Conservation (phyloP, 2,888 invertebrate species). For the Cephus spinipes region DNA sequence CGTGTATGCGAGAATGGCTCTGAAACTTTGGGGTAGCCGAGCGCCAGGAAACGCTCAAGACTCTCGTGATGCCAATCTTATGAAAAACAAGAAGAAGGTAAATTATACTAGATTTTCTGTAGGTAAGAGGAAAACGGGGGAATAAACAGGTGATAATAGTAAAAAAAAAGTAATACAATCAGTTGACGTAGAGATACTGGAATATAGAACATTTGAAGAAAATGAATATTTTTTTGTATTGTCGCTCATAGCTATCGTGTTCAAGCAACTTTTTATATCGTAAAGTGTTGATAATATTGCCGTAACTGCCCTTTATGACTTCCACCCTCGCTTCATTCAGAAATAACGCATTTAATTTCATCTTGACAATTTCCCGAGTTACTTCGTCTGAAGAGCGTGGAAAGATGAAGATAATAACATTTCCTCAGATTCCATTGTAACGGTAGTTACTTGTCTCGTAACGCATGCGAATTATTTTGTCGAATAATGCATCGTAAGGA, state of each 20-base stretch:
- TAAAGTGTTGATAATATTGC: neutral
- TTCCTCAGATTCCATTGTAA: neutral
- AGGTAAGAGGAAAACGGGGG: neutral
- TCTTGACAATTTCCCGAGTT: neutral
- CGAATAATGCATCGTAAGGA: neutral
- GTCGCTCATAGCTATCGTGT: neutral
- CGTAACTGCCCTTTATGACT: neutral
- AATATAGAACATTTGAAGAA: neutral
- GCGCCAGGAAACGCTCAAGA: conserved; percentile 86
- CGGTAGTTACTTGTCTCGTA: neutral
- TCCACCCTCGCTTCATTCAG: neutral
- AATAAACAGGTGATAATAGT: neutral
- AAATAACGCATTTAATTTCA: neutral
- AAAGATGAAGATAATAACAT: neutral
- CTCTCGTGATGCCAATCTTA: conserved; percentile 80
- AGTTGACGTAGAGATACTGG: neutral
- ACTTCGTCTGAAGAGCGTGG: neutral
- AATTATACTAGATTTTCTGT: conserved; percentile 11
- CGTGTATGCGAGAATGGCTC: conserved; percentile 85
- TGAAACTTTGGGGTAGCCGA: conserved; percentile 82
- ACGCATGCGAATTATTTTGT: neutral
- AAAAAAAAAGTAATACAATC: neutral
- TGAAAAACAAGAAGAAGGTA: conserved; percentile 87
- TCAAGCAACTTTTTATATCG: neutral
- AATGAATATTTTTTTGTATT: neutral